phyloP scores from a whole-genome alignment of 2,888 invertebrate species.

The Polydrusus pterygomalis region DNA sequence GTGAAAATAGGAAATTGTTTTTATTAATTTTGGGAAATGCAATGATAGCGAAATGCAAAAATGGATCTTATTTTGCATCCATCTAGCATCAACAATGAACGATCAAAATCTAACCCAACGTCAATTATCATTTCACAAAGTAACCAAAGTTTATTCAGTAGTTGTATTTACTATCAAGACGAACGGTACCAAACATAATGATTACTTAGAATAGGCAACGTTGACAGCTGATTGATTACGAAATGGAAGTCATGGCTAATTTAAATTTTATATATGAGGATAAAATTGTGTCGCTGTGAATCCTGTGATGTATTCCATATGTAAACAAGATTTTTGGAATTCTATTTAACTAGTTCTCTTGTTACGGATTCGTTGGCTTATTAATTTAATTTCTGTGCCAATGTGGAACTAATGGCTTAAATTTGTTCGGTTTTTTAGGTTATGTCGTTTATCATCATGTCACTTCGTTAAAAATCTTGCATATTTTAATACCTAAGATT shows the following conservation, averaged over 20 bases:
- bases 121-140: too few species aligned
- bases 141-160: too few species aligned
- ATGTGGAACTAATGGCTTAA: background rate
- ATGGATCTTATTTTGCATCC: too few species aligned
- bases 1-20: too few species aligned
- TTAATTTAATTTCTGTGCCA: background rate
- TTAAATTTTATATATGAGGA: conserved; percentile 32
- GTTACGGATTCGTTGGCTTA: conserved; percentile 10
- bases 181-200: conserved; percentile 22
- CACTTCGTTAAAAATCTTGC: too few species aligned
- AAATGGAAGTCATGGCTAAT: conserved; percentile 31
- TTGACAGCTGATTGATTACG: conserved; percentile 30
- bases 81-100: too few species aligned
- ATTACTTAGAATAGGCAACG: conserved; percentile 16
- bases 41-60: too few species aligned
- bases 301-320: conserved; percentile 24
- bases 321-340: conserved; percentile 32
- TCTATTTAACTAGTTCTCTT: conserved; percentile 13
- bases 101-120: too few species aligned
- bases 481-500: too few species aligned
- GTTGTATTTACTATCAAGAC: too few species aligned
- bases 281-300: conserved; percentile 33
- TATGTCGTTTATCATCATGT: background rate
- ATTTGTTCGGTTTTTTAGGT: background rate
- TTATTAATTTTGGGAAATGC: too few species aligned